Base-by-base conservation (phyloP, 2,113 vertebrate genomes). In the Morone saxatilis region DNA sequence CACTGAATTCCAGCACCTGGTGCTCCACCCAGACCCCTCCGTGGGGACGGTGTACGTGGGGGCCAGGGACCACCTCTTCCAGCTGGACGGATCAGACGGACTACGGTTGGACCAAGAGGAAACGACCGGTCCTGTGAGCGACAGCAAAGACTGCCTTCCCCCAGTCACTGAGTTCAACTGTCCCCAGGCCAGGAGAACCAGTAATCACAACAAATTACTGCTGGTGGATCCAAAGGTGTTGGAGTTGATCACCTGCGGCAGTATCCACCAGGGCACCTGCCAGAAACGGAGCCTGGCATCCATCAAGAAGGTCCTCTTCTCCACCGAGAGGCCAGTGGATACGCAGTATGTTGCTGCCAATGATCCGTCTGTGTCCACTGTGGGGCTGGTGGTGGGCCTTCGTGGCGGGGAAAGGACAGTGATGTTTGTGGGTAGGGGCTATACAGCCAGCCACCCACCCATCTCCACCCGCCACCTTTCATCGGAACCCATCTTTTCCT, bases 271-370 rank as follows among this genome's bases (percentile, higher is more conserved):
- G 91, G 98, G 98, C 0, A 97, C 97, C 84, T 99, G 98, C 47
- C 97, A 99, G 89, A 99, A 98, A 88, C 96, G 98, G 75, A 97
- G 95, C 81, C 94, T 98, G 5, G 57, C 56, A 0, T 96, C 95
- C 6, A 95, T 99, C 0, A 85, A 89, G 36, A 80, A 90, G 0
- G 86, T 99, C 36, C 93, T 98, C 4, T 98, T 99, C 85, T 95
- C 96, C 50, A 96, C 97, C 0, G 96, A 97, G 88, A 95, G 97
- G 70, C 98, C 98, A 0, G 97, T 98, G 67, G 98, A 99, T 80
- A 99, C 98, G 0, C 98, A 99, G 86, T 98, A 99, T 0, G 98
- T 99, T 19, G 98, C 97, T 0, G 98, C 98, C 76, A 99, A 98
- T 0, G 98, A 99, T 80, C 98, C 97, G 0, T 89, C 91, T 0